Percentiles rank a stretch among this genome's conserved stretches.
phyloP scores from a whole-genome alignment of 2,113 vertebrate species.

The Clupea harengus region DNA sequence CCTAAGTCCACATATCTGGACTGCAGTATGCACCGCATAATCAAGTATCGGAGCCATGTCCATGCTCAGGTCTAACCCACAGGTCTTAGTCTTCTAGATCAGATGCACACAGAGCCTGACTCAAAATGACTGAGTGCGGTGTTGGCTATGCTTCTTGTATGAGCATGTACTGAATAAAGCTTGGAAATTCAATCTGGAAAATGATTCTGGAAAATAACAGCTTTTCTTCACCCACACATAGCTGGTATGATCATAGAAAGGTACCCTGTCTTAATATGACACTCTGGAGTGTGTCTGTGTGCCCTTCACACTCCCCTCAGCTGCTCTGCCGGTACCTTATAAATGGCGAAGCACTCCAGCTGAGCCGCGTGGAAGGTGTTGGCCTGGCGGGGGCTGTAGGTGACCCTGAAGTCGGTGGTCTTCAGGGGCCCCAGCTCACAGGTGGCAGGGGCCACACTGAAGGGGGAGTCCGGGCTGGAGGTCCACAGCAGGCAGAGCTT shows the following conservation, averaged over 20 bases:
- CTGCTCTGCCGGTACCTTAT: slow-evolving; percentile 70
- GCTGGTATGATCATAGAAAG: too few relatives aligned
- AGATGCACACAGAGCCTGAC: neutral
- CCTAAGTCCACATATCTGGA: too few relatives aligned
- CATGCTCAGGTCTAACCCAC: neutral
- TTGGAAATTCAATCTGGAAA: neutral
- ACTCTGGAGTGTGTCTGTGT: too few relatives aligned
- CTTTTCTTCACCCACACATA: too few relatives aligned
- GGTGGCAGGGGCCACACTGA: slow-evolving; percentile 73
- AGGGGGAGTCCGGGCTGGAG: slow-evolving; percentile 55
- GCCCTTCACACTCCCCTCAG: too few relatives aligned
- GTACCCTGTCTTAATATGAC: too few relatives aligned
- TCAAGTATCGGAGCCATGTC: neutral
- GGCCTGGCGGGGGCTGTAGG: slow-evolving; percentile 73
- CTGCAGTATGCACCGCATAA: neutral
- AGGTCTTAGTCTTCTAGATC: neutral
- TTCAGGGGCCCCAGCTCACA: slow-evolving; percentile 81
- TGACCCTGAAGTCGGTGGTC: slow-evolving; percentile 76
- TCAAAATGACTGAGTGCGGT: neutral
- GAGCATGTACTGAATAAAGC: neutral
- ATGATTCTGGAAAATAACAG: too few relatives aligned
- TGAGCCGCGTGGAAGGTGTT: slow-evolving; percentile 77
- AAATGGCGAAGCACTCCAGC: slow-evolving; percentile 85
- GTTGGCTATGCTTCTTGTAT: neutral
- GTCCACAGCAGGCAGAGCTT: slow-evolving; percentile 84